Evolutionary conservation across 1,140 invertebrate species (phyloP).

Genomic region (Drosophila murphyi): DNA sequence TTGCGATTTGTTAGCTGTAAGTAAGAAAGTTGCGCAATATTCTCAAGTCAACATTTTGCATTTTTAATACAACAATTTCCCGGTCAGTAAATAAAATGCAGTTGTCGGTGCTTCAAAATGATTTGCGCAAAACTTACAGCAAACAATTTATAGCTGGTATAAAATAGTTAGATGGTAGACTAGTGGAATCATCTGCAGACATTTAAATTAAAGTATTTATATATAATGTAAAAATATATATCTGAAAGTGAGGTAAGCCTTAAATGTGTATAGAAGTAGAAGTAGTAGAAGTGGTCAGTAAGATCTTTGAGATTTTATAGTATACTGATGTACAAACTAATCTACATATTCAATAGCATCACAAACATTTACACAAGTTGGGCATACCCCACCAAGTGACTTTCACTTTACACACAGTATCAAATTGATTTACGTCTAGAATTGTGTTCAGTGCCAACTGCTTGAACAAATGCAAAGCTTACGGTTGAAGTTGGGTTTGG

Average conservation of each 20-base stretch:
- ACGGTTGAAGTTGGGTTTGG: constrained; percentile 11
- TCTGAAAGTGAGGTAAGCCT: no score
- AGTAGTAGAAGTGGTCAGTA: no score
- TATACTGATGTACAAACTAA: no score
- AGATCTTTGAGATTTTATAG: no score
- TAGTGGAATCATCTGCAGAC: no score
- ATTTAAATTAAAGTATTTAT: no score
- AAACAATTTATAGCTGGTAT: constrained; percentile 56
- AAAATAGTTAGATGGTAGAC: no score
- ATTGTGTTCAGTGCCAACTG: neutral
- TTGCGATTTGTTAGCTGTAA: neutral
- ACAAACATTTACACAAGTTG: neutral
- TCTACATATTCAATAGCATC: no score
- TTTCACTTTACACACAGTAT: neutral
- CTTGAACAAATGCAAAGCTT: constrained; percentile 46
- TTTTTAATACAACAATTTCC: constrained; percentile 62
- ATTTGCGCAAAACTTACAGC: constrained; percentile 39
- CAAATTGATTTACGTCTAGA: no score
- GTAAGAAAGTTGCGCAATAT: constrained; percentile 3
- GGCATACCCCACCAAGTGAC: neutral
- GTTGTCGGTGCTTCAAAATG: constrained; percentile 26
- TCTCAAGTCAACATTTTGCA: constrained; percentile 42
- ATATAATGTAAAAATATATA: no score
- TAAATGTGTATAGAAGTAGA: no score
- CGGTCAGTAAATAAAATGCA: constrained; percentile 32